Conservation (phyloP, 1,140 invertebrate species). For the Aphis craccivora region DNA sequence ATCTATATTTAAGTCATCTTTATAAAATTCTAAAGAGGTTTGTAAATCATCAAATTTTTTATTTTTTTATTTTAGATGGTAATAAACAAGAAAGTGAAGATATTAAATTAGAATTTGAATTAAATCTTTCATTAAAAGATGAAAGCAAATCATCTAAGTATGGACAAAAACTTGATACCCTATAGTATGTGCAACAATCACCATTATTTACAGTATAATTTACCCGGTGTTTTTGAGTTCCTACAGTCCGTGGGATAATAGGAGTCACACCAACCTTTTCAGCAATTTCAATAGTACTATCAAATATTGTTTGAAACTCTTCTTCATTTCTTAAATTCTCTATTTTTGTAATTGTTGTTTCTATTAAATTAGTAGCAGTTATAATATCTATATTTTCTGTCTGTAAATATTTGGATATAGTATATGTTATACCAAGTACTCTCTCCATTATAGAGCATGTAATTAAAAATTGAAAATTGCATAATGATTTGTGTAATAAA, state of each 20-base stretch:
- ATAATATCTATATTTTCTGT: slow-evolving; percentile 1
- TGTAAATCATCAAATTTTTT: neutral
- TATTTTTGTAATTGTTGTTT: slow-evolving; percentile 23
- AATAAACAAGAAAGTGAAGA: neutral
- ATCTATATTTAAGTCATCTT: neutral
- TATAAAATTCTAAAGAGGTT: neutral
- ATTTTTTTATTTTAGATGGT: neutral
- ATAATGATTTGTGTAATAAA: slow-evolving; percentile 26
- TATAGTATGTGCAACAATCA: neutral
- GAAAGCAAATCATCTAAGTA: neutral
- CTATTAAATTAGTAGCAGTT: neutral
- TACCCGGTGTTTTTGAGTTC: neutral
- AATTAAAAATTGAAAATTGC: neutral
- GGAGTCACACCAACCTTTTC: neutral
- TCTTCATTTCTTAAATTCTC: neutral
- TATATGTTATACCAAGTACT: neutral
- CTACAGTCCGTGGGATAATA: neutral
- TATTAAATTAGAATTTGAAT: neutral
- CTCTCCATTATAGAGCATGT: slow-evolving; percentile 9
- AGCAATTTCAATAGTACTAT: neutral
- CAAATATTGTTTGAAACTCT: neutral
- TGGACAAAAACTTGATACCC: neutral
- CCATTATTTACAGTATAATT: slow-evolving; percentile 17
- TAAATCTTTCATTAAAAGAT: slow-evolving; percentile 13
- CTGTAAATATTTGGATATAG: neutral